Base-by-base conservation (phyloP, 2,113 vertebrate species). In the Hippocampus barbouri region DNA sequence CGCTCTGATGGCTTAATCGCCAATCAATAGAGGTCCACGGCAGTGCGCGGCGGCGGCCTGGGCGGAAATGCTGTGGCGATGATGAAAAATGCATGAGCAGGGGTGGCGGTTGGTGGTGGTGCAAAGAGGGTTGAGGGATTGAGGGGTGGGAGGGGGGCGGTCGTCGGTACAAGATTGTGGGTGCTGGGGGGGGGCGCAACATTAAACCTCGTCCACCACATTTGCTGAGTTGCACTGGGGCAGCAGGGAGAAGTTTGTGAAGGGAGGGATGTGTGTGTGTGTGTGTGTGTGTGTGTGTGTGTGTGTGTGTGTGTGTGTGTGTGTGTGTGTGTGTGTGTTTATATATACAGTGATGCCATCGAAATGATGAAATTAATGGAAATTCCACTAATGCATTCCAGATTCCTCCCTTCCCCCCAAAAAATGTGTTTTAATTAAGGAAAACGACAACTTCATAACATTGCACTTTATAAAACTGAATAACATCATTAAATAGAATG, bases 1-100 rank as follows among this genome's bases (percentile, higher is more conserved):
- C 84, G 91, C 92, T 90, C 92, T 94, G 94, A 94, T 92, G 93
- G 92, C 92, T 94, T 94, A 92, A 94, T 94, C 93, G 90, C 91
- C 85, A 86, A 94, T 95, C 94, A 75, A 94, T 95, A 92, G 76
- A 68, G 85, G 80, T 93, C 90, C 79, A 81, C 80, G 90, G 91
- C 83, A 83, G 47, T 18, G 16, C 49, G 88, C 85, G 82, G 86
- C 72, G 83, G 83, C 79, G 79, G 51, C 51, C 51, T 6, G 85
- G 74, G 74, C 79, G 82, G 87, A 85, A 85, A 74, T 76, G 76
- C 79, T 85, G 83, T 68, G 81, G 79, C 90, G 90, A 81, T 56
- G 80, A 94, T 94, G 93, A 94, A 94, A 94, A 94, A 94, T 94
- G 86, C 89, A 94, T 93, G 91, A 94, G 89, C 88, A 89, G 80